Evolutionary conservation across 2,888 invertebrate species (phyloP).

Genomic region (Hanleya hanleyi): DNA sequence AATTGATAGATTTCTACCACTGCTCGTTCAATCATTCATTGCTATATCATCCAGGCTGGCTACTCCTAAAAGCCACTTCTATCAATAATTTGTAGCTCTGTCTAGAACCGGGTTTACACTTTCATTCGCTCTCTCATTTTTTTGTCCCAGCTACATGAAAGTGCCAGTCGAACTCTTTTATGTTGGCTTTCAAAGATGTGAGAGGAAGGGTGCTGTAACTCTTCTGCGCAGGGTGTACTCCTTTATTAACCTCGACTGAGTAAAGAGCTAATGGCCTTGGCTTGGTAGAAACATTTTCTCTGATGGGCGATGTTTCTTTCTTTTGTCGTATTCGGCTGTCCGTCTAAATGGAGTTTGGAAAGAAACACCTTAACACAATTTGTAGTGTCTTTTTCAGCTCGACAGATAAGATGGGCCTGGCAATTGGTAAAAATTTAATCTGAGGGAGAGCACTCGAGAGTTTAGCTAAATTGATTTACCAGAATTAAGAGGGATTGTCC

Average conservation of each 20-base stretch:
- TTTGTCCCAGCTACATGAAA: background rate
- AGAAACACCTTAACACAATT: conserved; percentile 10
- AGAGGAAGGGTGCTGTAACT: background rate
- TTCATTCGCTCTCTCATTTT: background rate
- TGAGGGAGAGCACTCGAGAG: conserved; percentile 7
- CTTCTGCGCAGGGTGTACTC: background rate
- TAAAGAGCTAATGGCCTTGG: conserved; percentile 1
- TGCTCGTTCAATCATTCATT: background rate
- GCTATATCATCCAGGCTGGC: background rate
- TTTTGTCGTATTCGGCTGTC: background rate
- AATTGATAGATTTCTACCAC: background rate
- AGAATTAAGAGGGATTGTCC: conserved; percentile 11
- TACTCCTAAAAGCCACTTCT: background rate
- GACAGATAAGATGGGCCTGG: conserved; percentile 5
- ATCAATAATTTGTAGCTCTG: conserved; percentile 5
- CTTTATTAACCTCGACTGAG: conserved; percentile 3
- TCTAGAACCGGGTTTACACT: background rate
- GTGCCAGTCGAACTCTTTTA: background rate
- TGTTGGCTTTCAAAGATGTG: background rate
- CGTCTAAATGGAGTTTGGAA: conserved; percentile 6
- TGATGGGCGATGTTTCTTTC: conserved; percentile 8
- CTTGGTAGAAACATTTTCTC: conserved; percentile 1
- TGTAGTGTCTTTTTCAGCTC: conserved; percentile 6
- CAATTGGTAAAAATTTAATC: conserved; percentile 12
- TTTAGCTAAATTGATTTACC: conserved; percentile 10